These are phyloP conservation scores for Chaitophorus viminalis DNA, from an alignment of 2,888 invertebrate species.

Conservation along the genomic window DNA sequence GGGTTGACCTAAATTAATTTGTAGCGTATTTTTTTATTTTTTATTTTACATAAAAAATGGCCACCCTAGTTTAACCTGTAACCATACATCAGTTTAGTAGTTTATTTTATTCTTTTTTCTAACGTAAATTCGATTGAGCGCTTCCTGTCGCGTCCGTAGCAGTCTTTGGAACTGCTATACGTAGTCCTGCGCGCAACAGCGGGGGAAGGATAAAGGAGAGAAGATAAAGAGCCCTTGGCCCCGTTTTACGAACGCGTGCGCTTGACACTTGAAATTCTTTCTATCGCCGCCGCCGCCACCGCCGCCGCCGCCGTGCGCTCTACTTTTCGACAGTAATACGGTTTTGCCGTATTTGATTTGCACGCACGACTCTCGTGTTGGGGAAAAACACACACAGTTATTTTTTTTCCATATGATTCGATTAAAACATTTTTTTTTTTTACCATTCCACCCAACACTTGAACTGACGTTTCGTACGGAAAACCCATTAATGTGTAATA, in stretches of 20 bases:
- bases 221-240: conserved; percentile 56
- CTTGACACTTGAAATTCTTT: conserved; percentile 55
- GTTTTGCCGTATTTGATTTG: conserved; percentile 36
- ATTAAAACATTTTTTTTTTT: neutral
- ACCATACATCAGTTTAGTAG: neutral
- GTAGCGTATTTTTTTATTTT: too few relatives aligned
- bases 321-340: conserved; percentile 25
- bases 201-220: neutral
- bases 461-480: neutral
- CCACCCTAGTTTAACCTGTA: too few relatives aligned
- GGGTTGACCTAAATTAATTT: too few relatives aligned
- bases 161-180: neutral
- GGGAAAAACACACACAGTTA: neutral
- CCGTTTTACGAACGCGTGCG: conserved; percentile 55
- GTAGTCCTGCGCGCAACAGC: neutral
- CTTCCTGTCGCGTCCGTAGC: neutral
- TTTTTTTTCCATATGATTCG: neutral
- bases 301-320: conserved; percentile 43
- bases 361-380: neutral
- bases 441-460: neutral
- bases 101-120: neutral
- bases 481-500: neutral
- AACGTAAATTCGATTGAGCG: conserved; percentile 28
- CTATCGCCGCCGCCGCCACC: neutral
- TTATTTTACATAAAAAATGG: too few relatives aligned